Evolutionary conservation across 2,113 vertebrate genomes (phyloP), one percentile per base, ranked within the genome.

Genomic region (Myrmophylax atrothorax): DNA sequence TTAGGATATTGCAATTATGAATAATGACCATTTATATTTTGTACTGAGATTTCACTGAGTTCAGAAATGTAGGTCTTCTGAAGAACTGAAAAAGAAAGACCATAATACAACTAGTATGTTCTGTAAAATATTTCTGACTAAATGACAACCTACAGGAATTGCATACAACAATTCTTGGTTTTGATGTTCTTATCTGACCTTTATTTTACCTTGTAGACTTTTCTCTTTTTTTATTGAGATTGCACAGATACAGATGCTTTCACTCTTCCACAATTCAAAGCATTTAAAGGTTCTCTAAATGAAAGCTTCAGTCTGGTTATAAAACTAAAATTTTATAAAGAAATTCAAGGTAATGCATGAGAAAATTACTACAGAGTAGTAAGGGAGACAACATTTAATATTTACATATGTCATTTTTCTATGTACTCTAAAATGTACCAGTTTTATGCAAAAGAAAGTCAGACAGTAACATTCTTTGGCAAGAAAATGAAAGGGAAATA

Each of bases 21-120:
- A 94, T 82, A 94, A 91, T 52, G 74, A 74, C 58, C 58, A 94
- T 82, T 89, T 89, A 82, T 40, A 79, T 72, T 76, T 53, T 69
- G 40, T 37, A 87, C 8, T 60, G 46, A 89, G 53, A 95, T 75
- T 91, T 67, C 58, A 93, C 19, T 3, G 28, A 78, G 73, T 84
- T 92, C 64, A 85, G 64, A 92, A 93, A 44, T 33, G 17, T 77
- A 86, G 56, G 29, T 72, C 93, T 74, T 88, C 37, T 53, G 24
- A 67, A 84, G 40, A 83, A 85, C 31, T 53, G 82, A 68, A 63
- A 87, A 38, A 74, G 68, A 75, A 31, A 78, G 42, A 75, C 52
- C 12, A 44, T 37, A 92, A 59, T 23, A 84, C 26, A 94, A 90
- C 14, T 47, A 78, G 50, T 44, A 56, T 15, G 67, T 70, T 29